Conservation (phyloP, 2,888 invertebrate species). For the Nebria salina region DNA sequence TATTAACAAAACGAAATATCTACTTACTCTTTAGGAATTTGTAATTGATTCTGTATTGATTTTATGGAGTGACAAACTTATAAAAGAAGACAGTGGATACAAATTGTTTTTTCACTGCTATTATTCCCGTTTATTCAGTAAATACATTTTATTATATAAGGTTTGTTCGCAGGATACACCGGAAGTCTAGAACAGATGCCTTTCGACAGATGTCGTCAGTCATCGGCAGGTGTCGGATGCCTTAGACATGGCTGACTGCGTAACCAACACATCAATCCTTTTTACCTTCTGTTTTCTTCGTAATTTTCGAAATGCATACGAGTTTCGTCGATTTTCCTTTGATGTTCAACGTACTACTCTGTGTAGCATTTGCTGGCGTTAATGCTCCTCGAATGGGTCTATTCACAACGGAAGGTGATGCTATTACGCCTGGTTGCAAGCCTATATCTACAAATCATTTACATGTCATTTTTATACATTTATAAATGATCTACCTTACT, state of each 20-base stretch:
- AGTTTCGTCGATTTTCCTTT: conserved; percentile 35
- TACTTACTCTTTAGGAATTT: conserved; percentile 52
- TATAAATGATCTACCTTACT: background rate
- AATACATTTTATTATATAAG: conserved; percentile 46
- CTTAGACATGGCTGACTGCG: background rate
- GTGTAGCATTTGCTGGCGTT: background rate
- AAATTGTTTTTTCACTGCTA: conserved; percentile 59
- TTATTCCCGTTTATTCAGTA: conserved; percentile 50
- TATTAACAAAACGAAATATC: conserved; percentile 52
- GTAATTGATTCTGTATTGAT: conserved; percentile 61
- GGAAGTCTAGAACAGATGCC: conserved; percentile 2
- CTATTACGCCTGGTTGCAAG: no score
- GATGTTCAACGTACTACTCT: conserved; percentile 22
- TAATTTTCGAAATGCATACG: conserved; percentile 20
- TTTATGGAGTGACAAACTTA: conserved; percentile 58
- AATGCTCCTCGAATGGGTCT: background rate
- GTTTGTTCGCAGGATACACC: conserved; percentile 31
- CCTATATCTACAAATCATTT: background rate
- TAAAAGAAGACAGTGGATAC: conserved; percentile 61
- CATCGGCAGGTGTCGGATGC: conserved; percentile 20
- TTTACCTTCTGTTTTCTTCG: background rate
- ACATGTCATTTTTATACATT: background rate
- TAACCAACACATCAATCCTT: background rate
- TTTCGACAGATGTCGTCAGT: background rate
- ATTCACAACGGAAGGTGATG: background rate